These are phyloP conservation scores for Urocynchramus pylzowi DNA, from an alignment of 2,113 vertebrate species.

Conservation along the genomic window DNA sequence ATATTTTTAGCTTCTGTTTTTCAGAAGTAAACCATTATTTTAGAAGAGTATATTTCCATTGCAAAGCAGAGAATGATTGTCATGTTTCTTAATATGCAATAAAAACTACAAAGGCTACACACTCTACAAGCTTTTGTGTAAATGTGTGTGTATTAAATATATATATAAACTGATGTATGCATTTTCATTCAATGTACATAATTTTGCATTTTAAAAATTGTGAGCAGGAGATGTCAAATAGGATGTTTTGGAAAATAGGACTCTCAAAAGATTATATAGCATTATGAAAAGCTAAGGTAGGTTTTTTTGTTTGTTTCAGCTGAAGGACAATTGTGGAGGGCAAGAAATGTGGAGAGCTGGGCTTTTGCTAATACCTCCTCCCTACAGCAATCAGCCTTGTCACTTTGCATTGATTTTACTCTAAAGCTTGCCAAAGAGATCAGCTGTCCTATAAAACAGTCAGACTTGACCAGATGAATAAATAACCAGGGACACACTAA, in stretches of 20 bases:
- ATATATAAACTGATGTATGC: slow-evolving; percentile 3
- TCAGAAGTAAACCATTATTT: neutral
- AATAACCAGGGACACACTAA: neutral
- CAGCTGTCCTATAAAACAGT: neutral
- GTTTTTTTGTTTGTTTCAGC: neutral
- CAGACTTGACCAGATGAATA: neutral
- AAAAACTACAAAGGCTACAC: slow-evolving; percentile 36
- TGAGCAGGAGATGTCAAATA: neutral
- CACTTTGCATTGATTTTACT: neutral
- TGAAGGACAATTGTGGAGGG: neutral
- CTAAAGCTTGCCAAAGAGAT: neutral
- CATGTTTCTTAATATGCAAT: slow-evolving; percentile 49
- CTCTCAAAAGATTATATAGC: neutral
- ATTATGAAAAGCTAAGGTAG: neutral
- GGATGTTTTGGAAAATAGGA: slow-evolving; percentile 11
- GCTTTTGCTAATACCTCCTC: neutral
- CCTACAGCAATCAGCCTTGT: neutral
- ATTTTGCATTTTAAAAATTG: slow-evolving; percentile 18
- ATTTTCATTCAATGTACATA: slow-evolving; percentile 51
- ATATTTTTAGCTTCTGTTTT: slow-evolving; percentile 10
- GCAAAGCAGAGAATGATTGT: neutral
- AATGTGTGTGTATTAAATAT: neutral
- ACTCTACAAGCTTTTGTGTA: neutral
- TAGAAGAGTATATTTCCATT: neutral
- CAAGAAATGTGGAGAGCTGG: neutral